Evolutionary conservation across 2,797 vertebrate genomes (phyloP), one percentile per base, ranked within the genome.

Genomic region (Pangasius krempfi): DNA sequence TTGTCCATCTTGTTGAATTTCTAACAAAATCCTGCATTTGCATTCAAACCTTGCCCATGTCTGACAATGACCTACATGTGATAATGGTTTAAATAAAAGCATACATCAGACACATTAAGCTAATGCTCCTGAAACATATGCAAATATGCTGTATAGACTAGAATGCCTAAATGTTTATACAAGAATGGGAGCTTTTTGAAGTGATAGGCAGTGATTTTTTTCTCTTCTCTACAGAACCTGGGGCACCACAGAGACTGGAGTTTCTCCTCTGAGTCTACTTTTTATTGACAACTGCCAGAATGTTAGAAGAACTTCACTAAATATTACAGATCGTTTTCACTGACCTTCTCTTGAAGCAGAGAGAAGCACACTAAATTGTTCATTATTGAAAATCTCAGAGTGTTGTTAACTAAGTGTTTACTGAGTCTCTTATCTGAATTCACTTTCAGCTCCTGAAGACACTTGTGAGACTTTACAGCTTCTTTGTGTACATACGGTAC

Each of bases 271-370:
- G 40, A 47, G 60, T 50, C 30, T 47, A 47, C 14, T 27, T 83
- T 47, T 44, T 27, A 64, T 30, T 84, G 81, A 20, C 81, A 66
- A 62, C 27, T 30, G 16, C 40, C 16, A 50, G 25, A 64, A 50
- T 50, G 44, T 66, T 66, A 5, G 16, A 50, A 30, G 4, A 50
- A 60, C 9, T 14, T 64, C 1, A 20, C 25, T n/a, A 47, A 47
- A 66, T 66, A 66, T 84, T 47, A 66, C 60, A 84, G 60, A 66
- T 40, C 2, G 25, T 56, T 30, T 87, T 56, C 56, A 82, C 54
- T 27, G 80, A 62, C 22, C 30, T 44, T 44, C 56, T 60, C 6
- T 80, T 80, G 33, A 58, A 20, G 30, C 78, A 40, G 20, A 78
- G 75, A 8, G 6, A 60, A 81, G 60, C 54, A 81, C 79, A 40